Evolutionary conservation across 2,113 vertebrate species (phyloP).

Genomic region (Phoenicopterus ruber): DNA sequence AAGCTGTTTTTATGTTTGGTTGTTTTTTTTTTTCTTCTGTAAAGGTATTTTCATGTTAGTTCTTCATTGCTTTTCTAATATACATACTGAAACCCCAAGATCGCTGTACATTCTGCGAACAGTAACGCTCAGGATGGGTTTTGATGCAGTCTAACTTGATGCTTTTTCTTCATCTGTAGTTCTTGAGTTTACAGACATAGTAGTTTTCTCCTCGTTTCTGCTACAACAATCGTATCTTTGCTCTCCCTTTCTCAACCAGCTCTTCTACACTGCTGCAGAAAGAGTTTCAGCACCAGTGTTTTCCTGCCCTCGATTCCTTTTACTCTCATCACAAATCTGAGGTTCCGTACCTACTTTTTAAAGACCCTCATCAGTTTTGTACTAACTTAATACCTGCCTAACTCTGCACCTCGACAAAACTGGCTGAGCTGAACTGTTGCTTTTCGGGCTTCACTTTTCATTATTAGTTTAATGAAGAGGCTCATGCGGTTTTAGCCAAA

Average conservation of each 20-base stretch:
- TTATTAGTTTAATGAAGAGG: not conserved
- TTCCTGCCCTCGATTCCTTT: not conserved
- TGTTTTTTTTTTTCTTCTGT: accelerated
- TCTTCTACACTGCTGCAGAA: not conserved
- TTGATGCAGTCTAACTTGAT: not conserved
- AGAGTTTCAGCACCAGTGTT: not conserved
- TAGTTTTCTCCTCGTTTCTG: not conserved
- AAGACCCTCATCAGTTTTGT: not conserved
- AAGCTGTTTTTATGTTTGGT: not conserved
- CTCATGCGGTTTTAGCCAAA: not conserved
- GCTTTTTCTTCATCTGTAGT: not conserved
- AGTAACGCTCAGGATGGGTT: not conserved
- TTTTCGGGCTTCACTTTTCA: not conserved
- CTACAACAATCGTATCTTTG: not conserved
- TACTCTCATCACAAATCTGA: not conserved
- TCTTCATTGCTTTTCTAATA: not conserved
- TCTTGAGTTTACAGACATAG: not conserved
- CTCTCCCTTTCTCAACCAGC: not conserved
- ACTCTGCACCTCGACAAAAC: not conserved
- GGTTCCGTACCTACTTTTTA: not conserved
- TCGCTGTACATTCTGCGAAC: not conserved
- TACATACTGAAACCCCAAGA: accelerated
- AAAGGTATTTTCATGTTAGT: not conserved
- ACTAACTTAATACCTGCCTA: not conserved
- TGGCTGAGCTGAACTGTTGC: not conserved